Percentiles rank a stretch among this genome's conserved stretches.
Evolutionary conservation across 2,888 invertebrate species (phyloP).

Genomic region (Scelioninae gen. 2): DNA sequence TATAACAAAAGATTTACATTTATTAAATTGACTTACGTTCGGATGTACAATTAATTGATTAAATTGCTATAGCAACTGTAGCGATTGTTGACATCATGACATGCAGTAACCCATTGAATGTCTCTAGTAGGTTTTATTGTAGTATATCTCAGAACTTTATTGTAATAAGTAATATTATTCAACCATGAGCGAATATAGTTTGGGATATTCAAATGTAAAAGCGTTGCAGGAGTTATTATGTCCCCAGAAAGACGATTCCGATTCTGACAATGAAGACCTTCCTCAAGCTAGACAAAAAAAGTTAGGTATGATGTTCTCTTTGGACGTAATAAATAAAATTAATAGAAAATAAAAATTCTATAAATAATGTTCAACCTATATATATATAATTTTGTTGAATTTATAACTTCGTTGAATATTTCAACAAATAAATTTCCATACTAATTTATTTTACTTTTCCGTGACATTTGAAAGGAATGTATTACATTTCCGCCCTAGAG

Average conservation of each 20-base stretch:
- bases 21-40: neutral
- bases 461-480: no score
- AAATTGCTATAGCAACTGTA: conserved; percentile 40
- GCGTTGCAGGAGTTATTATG: conserved; percentile 68
- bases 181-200: conserved; percentile 67
- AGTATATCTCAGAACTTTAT: neutral
- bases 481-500: no score
- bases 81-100: conserved; percentile 39
- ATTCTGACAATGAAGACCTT: conserved; percentile 66
- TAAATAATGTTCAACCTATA: no score
- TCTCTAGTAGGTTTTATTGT: neutral
- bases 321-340: no score
- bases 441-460: no score
- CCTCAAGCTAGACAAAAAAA: conserved; percentile 68
- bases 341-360: no score
- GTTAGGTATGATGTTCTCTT: conserved; percentile 63
- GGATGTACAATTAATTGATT: conserved; percentile 21
- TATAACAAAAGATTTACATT: no score
- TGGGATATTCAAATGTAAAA: conserved; percentile 68
- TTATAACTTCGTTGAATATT: no score
- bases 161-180: conserved; percentile 1
- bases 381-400: neutral
- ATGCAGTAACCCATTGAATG: conserved; percentile 23
- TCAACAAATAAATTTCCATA: no score
- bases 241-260: conserved; percentile 69